A percentile compares a stretch with the other conserved stretches of the same genome.
Evolutionary conservation across 2,797 vertebrate genomes (phyloP).

Genomic region (Carcharodon carcharias): DNA sequence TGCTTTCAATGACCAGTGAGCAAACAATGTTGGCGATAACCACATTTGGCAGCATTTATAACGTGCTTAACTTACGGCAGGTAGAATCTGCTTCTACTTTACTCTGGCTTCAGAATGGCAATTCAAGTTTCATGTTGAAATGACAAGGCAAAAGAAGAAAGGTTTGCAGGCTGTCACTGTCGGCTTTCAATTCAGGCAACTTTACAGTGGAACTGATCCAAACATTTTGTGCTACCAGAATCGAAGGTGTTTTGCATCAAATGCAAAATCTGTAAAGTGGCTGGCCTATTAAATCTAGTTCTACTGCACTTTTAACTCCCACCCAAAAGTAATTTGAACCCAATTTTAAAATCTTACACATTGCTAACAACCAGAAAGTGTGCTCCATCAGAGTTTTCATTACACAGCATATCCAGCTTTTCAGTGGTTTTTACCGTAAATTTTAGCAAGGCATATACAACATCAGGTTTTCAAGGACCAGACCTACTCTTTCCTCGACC

Average conservation of each 20-base stretch:
- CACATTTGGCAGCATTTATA: background rate
- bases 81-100: background rate
- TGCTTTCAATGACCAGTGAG: background rate
- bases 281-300: background rate
- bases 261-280: background rate
- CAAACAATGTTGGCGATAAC: background rate
- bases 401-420: background rate
- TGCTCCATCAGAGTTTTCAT: background rate
- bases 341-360: background rate
- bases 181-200: background rate
- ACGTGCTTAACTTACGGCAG: background rate
- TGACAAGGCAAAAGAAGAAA: background rate
- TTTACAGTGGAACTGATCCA: background rate
- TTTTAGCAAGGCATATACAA: background rate
- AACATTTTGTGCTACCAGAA: background rate
- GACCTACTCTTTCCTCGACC: background rate
- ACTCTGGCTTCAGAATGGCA: background rate
- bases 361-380: background rate
- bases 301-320: background rate
- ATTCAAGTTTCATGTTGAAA: background rate
- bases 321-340: background rate
- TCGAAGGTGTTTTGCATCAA: background rate
- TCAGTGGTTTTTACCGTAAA: background rate
- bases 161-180: background rate
- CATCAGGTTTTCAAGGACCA: background rate